Base-by-base conservation (phyloP, 2,888 invertebrate genomes). In the Ennomos quercinarius region DNA sequence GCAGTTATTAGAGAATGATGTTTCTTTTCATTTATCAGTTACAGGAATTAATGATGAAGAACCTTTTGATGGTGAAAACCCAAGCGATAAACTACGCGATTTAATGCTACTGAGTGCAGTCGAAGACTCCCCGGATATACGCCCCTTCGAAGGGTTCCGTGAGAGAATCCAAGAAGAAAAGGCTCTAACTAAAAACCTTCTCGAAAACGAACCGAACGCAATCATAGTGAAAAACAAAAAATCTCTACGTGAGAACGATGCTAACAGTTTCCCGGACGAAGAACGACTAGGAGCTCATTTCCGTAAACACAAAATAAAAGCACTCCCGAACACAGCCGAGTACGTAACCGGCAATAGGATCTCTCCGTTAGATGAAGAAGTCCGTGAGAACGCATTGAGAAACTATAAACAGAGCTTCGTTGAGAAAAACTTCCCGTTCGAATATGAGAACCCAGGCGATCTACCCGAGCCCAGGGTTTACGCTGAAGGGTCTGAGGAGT, bases 391-490 rank as follows among this genome's bases (percentile, higher is more conserved):
- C 64, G 91, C 92, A 10, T 72, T 83, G 67, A 89, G 91, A 64
- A 91, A 91, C 66, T 92, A 91, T 63, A 91, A 84, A 64, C 89
- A 90, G 65, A 92, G 90, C 66, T 91, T 92, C 62, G 84, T 82
- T 9, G 87, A 85, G 53, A 92, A 92, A 77, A 86, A 88, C 63
- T 92, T 92, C 59, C 92, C 92, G 1, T 92, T 92, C 63, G 91
- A 92, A 73, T 92, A 92, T 66, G 91, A 90, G 72, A 87, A 87
- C 63, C 87, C 87, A 1, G 81, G 77, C n/a, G 91, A 91, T 12
- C 72, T 93, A 42, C 90, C 93, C 8, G 94, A 95, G 76, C 91
- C 90, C 11, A 87, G 94, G 54, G 93, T 94, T 67, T 94, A 94
- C 71, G 87, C 88, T 74, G 93, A 91, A 39, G 86, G 83, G n/a